These are phyloP conservation scores for Ptiloglossa arizonensis DNA, from an alignment of 1,140 invertebrate genomes.

Conservation along the genomic window DNA sequence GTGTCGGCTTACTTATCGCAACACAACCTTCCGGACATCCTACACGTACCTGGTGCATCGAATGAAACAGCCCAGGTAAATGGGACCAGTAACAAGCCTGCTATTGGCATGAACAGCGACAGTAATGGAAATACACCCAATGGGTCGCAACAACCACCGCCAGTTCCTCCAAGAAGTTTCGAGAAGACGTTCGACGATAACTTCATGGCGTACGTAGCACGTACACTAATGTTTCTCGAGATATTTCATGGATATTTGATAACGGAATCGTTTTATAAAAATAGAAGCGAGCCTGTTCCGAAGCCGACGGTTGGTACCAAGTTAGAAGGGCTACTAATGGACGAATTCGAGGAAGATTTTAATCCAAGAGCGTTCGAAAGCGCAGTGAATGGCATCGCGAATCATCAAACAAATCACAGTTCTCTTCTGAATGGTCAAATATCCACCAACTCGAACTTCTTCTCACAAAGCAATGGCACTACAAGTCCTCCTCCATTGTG, in stretches of 20 bases:
- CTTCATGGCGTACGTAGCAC: slow-evolving; percentile 73
- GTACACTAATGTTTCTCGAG: background rate
- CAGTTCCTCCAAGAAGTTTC: slow-evolving; percentile 86
- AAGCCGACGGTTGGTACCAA: slow-evolving; percentile 89
- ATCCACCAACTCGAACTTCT: slow-evolving; percentile 73
- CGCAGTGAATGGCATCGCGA: slow-evolving; percentile 78
- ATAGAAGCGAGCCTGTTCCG: slow-evolving; percentile 70
- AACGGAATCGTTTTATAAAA: slow-evolving; percentile 38
- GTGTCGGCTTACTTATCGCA: slow-evolving; percentile 80
- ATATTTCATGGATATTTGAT: background rate
- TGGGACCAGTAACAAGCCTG: slow-evolving; percentile 63
- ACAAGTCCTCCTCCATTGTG: slow-evolving; percentile 84
- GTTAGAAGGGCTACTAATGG: slow-evolving; percentile 90
- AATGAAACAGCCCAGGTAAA: slow-evolving; percentile 72
- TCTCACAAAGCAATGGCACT: slow-evolving; percentile 76
- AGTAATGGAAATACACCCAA: slow-evolving; percentile 80
- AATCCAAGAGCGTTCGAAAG: slow-evolving; percentile 89
- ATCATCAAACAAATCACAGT: slow-evolving; percentile 79
- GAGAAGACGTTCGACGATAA: slow-evolving; percentile 83
- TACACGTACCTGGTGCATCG: slow-evolving; percentile 76
- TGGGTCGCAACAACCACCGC: slow-evolving; percentile 83
- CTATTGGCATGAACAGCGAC: slow-evolving; percentile 66
- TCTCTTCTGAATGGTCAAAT: slow-evolving; percentile 75
- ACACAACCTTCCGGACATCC: slow-evolving; percentile 82
- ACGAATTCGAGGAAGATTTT: slow-evolving; percentile 90